Base-by-base conservation (phyloP, 2,888 invertebrate species). In the Sepiola atlantica region DNA sequence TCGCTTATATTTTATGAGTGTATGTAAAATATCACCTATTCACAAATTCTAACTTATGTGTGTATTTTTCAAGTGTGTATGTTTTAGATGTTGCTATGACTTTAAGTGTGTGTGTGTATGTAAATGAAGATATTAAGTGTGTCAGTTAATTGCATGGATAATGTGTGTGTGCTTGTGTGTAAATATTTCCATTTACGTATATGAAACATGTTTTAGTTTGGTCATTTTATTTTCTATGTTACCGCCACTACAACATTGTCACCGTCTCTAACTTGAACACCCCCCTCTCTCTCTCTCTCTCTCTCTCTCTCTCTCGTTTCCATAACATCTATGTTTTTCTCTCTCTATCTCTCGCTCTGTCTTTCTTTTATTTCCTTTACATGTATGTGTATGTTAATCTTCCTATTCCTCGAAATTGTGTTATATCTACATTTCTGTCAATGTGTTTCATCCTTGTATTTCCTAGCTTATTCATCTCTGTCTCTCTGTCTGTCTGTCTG, bases 31-130 rank as follows among this genome's bases (percentile, higher is more conserved):
- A 77, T 77, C 77, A 77, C n/a, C n/a, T 28, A 77, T 77, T 77
- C n/a, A 77, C n/a, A 77, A 77, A 77, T 77, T 77, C 77, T 77
- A n/a, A 77, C 77, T n/a, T 77, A 77, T 77, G 77, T 77, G n/a
- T 77, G n/a, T n/a, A 28, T 77, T 2, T n/a, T 28, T 14, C n/a
- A 18, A 77, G n/a, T 77, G n/a, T 77, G 16, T 77, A n/a, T n/a
- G 12, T 28, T 10, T n/a, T 61, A 28, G 10, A n/a, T 1, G 28
- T n/a, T n/a, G n/a, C n/a, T 61, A 28, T 61, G 3, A 57, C 10
- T 57, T 57, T 4, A 57, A 57, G 57, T 57, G 24, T 57, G 4
- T 57, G 20, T 57, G 24, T 57, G 20, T 61, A 0, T 77, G n/a
- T 10, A 77, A 14, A 14, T 77, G n/a, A 77, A 14, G n/a, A 12